These are phyloP conservation scores for Opisthocomus hoazin DNA, from an alignment of 2,113 vertebrate species.

Conservation along the genomic window DNA sequence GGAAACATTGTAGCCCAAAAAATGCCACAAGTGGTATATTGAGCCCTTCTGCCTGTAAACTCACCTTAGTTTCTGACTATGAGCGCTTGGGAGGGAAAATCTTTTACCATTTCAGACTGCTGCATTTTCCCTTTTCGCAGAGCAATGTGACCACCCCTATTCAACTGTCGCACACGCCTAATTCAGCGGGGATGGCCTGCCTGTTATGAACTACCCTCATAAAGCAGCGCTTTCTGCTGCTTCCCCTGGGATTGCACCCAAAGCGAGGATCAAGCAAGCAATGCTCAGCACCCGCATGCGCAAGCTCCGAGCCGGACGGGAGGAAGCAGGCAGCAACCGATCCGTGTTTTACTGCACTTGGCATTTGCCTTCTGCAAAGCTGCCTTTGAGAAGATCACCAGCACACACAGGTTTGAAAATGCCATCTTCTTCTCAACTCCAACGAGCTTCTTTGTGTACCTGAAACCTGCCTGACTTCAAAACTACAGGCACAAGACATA, in stretches of 20 bases:
- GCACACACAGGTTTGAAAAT: neutral
- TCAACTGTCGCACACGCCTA: neutral
- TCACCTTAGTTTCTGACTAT: neutral
- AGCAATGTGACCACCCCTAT: neutral
- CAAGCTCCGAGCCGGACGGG: rapidly evolving
- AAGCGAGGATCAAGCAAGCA: neutral
- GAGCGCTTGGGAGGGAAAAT: neutral
- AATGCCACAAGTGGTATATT: neutral
- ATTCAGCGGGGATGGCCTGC: neutral
- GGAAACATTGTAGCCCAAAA: neutral
- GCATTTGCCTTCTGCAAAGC: neutral
- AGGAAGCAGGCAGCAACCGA: neutral
- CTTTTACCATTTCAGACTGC: neutral
- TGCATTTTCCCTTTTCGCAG: neutral
- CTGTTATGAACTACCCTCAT: neutral
- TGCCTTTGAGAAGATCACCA: neutral
- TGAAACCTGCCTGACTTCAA: neutral
- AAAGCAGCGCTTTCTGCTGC: neutral
- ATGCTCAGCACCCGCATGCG: neutral
- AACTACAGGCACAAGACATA: neutral
- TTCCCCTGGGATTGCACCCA: neutral
- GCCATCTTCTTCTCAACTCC: neutral
- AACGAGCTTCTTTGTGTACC: neutral
- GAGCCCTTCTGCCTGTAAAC: neutral
- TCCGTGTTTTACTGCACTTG: neutral